Conservation (phyloP, 2,113 vertebrate genomes). For the Psilopsiagon aymara region DNA sequence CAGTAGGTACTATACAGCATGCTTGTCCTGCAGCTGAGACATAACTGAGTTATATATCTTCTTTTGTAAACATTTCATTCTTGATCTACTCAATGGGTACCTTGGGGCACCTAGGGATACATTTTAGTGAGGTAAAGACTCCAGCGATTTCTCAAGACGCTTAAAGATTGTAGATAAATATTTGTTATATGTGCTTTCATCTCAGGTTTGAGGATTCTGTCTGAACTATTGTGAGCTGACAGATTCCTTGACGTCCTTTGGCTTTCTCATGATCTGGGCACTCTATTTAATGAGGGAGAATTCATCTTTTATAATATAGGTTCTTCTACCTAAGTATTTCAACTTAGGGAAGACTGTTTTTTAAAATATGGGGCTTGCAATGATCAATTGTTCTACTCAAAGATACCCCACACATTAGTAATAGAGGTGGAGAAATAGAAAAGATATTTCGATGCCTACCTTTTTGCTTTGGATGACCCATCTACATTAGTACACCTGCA, state of each 20-base stretch:
- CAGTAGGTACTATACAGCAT: neutral
- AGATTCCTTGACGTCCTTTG: neutral
- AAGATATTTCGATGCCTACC: neutral
- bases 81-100: neutral
- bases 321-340: neutral
- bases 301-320: neutral
- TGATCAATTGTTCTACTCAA: neutral
- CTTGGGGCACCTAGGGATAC: neutral
- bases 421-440: neutral
- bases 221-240: neutral
- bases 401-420: neutral
- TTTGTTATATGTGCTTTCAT: neutral
- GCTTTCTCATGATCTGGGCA: neutral
- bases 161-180: neutral
- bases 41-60: neutral
- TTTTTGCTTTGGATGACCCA: neutral
- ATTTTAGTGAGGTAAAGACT: neutral
- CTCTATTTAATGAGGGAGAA: neutral
- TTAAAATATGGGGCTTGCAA: neutral
- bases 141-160: neutral
- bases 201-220: neutral
- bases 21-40: neutral
- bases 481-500: neutral
- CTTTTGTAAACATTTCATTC: neutral
- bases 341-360: neutral